Evolutionary conservation across 2,888 invertebrate genomes (phyloP).

Genomic region (Phyto melanocephala): DNA sequence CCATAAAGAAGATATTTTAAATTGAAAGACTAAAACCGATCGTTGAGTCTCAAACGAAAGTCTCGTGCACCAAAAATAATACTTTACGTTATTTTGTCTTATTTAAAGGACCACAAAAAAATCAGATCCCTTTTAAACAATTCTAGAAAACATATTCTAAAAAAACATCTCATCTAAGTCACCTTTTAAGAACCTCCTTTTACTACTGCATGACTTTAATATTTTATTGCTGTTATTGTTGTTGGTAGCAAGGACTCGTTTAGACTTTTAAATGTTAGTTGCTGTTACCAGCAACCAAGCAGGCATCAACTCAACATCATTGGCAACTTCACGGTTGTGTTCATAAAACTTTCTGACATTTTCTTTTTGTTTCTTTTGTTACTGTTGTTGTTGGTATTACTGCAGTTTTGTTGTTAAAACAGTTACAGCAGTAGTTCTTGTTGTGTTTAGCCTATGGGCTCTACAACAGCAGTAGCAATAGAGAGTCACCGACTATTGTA

Average conservation of each 20-base stretch:
- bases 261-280: constrained; percentile 51
- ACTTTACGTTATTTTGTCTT: too few species aligned
- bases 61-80: too few species aligned
- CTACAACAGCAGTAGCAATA: neutral
- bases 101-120: too few species aligned
- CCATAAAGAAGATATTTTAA: too few species aligned
- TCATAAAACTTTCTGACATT: constrained; percentile 54
- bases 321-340: constrained; percentile 62
- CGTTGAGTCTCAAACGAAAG: too few species aligned
- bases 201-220: constrained; percentile 13
- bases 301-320: constrained; percentile 48
- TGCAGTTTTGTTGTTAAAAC: constrained; percentile 14
- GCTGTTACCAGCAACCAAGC: constrained; percentile 34
- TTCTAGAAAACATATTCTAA: too few species aligned
- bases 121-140: too few species aligned
- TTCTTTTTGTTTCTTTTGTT: constrained; percentile 34
- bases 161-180: too few species aligned
- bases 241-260: constrained; percentile 37
- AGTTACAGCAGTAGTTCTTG: constrained; percentile 28
- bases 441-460: constrained; percentile 31
- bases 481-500: constrained; percentile 48
- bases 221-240: constrained; percentile 5
- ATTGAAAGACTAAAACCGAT: too few species aligned
- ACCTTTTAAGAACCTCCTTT: neutral
- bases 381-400: neutral